Base-by-base conservation (phyloP, 2,797 vertebrate species). In the Spinibarbus caldwelli region DNA sequence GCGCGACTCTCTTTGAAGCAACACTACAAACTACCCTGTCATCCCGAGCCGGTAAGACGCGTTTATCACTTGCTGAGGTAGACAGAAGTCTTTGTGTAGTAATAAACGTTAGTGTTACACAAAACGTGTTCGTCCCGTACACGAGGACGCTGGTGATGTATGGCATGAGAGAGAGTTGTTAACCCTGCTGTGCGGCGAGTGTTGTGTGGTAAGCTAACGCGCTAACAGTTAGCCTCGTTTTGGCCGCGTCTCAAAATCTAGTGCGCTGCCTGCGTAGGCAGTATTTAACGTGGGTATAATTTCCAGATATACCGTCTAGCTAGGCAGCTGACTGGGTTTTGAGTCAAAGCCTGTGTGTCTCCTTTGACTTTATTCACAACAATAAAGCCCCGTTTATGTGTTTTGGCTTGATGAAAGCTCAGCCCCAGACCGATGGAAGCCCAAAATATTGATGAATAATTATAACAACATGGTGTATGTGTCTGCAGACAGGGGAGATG, bases 1-100 rank as follows among this genome's bases (percentile, higher is more conserved):
- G 36, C 47, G 19, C 36, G 34, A 78, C n/a, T 49, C 6, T 59
- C n/a, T 59, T 2, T 67, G 67, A 52, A 34, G 36, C 76, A 41
- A 41, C 57, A 23, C 57, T 6, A 43, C 5, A n/a, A 77, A 84
- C 31, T 66, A 36, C 31, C 14, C 76, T 80, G 77, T 85, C 83
- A 85, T n/a, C 26, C 23, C 31, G 14, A 72, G 54, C 77, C 83
- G 83, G 83, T 85, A 85, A 85, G 67, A 64, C 21, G 36, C 4
- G 17, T 72, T 21, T 14, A 54, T 81, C 38, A n/a, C 52, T 54
- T 64, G 54, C 64, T 59, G 45, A 26, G 36, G 11, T 9, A 17
- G 12, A 21, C 66, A 7, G 15, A 38, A 5, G 14, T 15, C 11
- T 26, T 17, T 66, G 38, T 38, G 29, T 31, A 17, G 26, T 43